Evolutionary conservation across 2,888 invertebrate species (phyloP).

Genomic region (Notodonta dromedarius): DNA sequence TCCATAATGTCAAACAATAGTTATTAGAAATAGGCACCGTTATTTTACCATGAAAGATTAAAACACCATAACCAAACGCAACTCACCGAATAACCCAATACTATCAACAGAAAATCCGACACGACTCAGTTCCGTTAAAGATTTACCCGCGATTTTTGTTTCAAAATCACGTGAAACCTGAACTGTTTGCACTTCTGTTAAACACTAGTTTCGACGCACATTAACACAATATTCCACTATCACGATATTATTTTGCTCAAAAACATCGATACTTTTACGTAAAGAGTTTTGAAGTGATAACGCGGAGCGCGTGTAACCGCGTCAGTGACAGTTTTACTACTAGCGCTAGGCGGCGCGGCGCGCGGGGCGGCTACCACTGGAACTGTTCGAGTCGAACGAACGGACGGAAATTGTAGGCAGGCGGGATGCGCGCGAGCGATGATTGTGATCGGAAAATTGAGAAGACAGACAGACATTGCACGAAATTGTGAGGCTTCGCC

Average conservation of each 20-base stretch:
- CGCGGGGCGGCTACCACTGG: constrained; percentile 38
- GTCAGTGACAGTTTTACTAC: constrained; percentile 55
- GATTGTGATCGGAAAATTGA: not conserved
- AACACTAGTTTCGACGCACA: constrained; percentile 56
- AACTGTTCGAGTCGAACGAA: constrained; percentile 37
- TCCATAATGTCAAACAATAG: constrained; percentile 14
- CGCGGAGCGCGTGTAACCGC: constrained; percentile 29
- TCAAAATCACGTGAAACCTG: constrained; percentile 70
- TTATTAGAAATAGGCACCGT: constrained; percentile 38
- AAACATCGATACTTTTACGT: constrained; percentile 67
- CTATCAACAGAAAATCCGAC: constrained; percentile 65
- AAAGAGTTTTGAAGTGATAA: constrained; percentile 61
- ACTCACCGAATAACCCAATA: constrained; percentile 70
- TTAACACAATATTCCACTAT: constrained; percentile 60
- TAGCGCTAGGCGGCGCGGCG: constrained; percentile 49
- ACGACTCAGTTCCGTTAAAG: constrained; percentile 69
- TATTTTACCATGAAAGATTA: constrained; percentile 57
- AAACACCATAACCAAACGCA: constrained; percentile 67
- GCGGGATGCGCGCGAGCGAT: constrained; percentile 1
- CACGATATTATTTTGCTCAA: constrained; percentile 53
- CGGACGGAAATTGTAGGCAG: constrained; percentile 8
- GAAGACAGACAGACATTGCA: not conserved
- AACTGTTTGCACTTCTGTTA: constrained; percentile 36
- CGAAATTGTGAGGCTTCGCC: not conserved
- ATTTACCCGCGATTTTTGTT: constrained; percentile 69